Conservation (phyloP, 2,797 vertebrate genomes). For the Diplodus puntazzo region DNA sequence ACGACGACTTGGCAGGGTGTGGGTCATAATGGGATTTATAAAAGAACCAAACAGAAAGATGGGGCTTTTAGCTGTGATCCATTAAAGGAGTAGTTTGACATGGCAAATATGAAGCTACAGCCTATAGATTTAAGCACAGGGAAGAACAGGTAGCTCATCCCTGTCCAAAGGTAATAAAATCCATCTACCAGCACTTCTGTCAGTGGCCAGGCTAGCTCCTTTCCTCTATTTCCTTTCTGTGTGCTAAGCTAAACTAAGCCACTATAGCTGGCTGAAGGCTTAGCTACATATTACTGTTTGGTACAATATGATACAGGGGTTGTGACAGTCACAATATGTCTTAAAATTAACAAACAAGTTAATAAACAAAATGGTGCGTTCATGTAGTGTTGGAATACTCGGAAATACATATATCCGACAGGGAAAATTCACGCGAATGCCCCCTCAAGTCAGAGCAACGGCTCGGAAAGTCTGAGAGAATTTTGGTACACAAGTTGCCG, state of each 20-base stretch:
- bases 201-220: background rate
- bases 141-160: background rate
- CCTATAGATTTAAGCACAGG: background rate
- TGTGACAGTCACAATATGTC: no score
- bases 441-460: no score
- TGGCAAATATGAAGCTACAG: slow-evolving; percentile 1
- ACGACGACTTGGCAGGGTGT: background rate
- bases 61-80: background rate
- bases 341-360: background rate
- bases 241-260: background rate
- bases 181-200: background rate
- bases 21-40: background rate
- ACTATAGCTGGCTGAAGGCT: background rate
- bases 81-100: background rate
- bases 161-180: background rate
- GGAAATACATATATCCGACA: no score
- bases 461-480: no score
- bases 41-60: background rate
- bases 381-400: no score
- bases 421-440: no score
- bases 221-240: background rate
- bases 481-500: no score
- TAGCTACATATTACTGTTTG: background rate
- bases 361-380: no score
- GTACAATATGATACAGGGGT: background rate